A percentile compares a stretch with the other conserved stretches of the same genome.
Evolutionary conservation across 1,140 invertebrate species (phyloP).

Genomic region (Archegozetes longisetosus): DNA sequence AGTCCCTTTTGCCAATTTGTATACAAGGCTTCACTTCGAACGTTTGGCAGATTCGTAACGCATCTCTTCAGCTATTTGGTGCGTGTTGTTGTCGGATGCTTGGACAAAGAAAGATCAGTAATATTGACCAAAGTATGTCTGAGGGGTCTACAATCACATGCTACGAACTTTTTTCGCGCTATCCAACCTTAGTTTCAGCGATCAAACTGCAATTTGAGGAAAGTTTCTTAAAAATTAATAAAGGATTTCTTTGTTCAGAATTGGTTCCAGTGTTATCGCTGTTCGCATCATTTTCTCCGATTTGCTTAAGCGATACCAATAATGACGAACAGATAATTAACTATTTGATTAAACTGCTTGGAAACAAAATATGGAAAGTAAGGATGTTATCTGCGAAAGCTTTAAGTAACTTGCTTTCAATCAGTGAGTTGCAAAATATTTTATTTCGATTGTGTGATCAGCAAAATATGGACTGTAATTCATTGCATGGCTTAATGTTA

Average conservation of each 20-base stretch:
- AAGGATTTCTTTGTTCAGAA: slow-evolving; percentile 1
- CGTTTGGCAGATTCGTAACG: slow-evolving; percentile 7
- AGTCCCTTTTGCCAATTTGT: slow-evolving; percentile 6
- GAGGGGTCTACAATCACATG: slow-evolving; percentile 5
- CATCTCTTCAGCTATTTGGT: slow-evolving; percentile 9
- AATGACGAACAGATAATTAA: neutral
- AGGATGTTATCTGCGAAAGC: slow-evolving; percentile 5
- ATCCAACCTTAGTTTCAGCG: neutral
- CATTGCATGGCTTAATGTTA: neutral
- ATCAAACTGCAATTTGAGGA: neutral
- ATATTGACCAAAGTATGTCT: neutral
- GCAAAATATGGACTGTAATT: neutral
- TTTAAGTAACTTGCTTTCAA: neutral
- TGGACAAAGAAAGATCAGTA: slow-evolving; percentile 6
- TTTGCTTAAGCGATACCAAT: neutral
- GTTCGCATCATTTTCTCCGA: slow-evolving; percentile 6
- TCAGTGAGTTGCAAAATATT: neutral
- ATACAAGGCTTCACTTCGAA: neutral
- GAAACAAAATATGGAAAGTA: slow-evolving; percentile 6
- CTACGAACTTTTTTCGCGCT: slow-evolving; percentile 3
- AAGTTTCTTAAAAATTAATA: neutral
- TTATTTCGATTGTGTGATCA: neutral
- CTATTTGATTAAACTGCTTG: neutral
- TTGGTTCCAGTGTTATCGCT: slow-evolving; percentile 5
- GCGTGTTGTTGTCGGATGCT: slow-evolving; percentile 1